phyloP scores from a whole-genome alignment of 92 coral and sea anemone genomes.

The Heteractis magnifica region DNA sequence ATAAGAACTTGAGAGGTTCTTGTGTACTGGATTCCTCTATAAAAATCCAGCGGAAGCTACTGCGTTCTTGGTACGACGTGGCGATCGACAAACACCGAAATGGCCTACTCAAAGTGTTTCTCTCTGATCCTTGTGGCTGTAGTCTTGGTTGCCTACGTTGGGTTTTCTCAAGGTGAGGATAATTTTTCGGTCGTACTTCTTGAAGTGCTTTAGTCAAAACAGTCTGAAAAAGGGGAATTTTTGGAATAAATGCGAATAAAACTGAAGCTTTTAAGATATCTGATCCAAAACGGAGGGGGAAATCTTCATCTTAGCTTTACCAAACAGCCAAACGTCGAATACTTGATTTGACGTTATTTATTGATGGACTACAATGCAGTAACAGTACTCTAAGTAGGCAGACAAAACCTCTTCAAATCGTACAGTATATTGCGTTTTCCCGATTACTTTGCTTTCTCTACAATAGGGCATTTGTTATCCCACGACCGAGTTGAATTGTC shows the following conservation, averaged over 20 bases:
- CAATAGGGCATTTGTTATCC: not conserved
- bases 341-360: not conserved
- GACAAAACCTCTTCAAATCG: not conserved
- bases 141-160: not conserved
- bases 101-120: not conserved
- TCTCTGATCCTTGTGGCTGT: not conserved
- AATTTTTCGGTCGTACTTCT: too few species aligned
- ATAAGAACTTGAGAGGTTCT: not conserved
- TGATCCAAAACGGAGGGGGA: too few species aligned
- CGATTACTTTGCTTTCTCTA: not conserved
- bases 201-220: too few species aligned
- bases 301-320: too few species aligned
- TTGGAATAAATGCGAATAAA: too few species aligned
- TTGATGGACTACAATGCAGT: not conserved
- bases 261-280: too few species aligned
- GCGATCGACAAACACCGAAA: not conserved
- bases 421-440: not conserved
- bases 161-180: not conserved
- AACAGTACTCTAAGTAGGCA: not conserved
- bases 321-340: too few species aligned
- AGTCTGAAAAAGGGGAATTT: too few species aligned
- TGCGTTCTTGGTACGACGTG: not conserved
- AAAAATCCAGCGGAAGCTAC: not conserved
- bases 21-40: not conserved
- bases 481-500: not conserved